Evolutionary conservation across 2,888 invertebrate species (phyloP).

Genomic region (Cheilosia impressa): DNA sequence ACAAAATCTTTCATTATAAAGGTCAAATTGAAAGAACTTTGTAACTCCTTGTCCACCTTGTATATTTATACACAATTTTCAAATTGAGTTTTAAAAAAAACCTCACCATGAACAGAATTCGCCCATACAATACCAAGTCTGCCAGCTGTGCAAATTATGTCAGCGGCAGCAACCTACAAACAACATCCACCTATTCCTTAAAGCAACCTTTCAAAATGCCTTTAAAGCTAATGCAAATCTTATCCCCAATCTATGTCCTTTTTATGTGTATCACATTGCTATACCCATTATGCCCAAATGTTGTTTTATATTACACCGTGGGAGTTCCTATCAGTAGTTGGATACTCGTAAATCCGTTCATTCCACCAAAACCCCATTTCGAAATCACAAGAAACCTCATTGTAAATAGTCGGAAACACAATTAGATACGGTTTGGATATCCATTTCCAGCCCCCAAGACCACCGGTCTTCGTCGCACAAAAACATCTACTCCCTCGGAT

Average conservation of each 20-base stretch:
- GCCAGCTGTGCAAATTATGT: no score
- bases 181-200: no score
- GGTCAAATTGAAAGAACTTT: no score
- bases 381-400: slow-evolving; percentile 34
- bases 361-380: not conserved
- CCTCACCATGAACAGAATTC: no score
- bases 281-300: slow-evolving; percentile 17
- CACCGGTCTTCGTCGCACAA: not conserved
- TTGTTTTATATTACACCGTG: slow-evolving; percentile 22
- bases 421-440: slow-evolving; percentile 62
- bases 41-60: no score
- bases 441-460: not conserved
- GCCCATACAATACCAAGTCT: no score
- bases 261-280: not conserved
- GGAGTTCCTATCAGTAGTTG: not conserved
- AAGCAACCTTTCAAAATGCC: not conserved
- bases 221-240: slow-evolving; percentile 1
- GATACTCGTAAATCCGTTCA: slow-evolving; percentile 8
- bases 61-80: no score
- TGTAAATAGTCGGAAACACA: slow-evolving; percentile 43
- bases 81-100: no score
- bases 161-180: not conserved
- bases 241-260: not conserved
- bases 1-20: no score
- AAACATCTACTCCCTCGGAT: slow-evolving; percentile 35